Percentiles rank a stretch among this genome's conserved stretches.
These are phyloP conservation scores for Oscheius sp. DNA, from an alignment of 2,888 invertebrate species.

Conservation along the genomic window DNA sequence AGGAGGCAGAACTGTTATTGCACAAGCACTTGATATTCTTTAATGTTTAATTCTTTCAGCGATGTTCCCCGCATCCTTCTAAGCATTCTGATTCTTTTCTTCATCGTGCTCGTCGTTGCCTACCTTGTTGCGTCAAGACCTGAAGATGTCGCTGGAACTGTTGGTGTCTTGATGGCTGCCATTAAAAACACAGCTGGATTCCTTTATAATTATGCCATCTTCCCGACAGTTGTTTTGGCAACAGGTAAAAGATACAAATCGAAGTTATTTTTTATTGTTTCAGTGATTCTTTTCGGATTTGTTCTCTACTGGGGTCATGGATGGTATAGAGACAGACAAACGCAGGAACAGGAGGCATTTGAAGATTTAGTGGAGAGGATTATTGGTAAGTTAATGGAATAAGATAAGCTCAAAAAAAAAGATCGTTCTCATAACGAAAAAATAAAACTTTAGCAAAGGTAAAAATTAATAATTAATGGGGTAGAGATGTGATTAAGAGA, in stretches of 20 bases:
- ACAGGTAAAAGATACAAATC: too few relatives aligned
- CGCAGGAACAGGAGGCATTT: constrained; percentile 41
- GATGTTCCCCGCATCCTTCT: constrained; percentile 39
- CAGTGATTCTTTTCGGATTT: constrained; percentile 35
- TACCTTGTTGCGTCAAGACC: constrained; percentile 46
- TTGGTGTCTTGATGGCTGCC: constrained; percentile 28
- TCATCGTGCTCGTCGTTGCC: constrained; percentile 41
- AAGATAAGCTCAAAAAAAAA: too few relatives aligned
- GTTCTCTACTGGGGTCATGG: constrained; percentile 45
- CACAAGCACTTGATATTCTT: neutral
- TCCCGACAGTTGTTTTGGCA: constrained; percentile 44
- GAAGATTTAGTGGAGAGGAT: constrained; percentile 60
- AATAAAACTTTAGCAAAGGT: too few relatives aligned
- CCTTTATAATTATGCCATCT: constrained; percentile 60
- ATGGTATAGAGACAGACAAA: constrained; percentile 38
- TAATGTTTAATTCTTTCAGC: constrained; percentile 6
- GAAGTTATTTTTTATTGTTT: neutral
- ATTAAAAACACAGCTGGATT: constrained; percentile 46
- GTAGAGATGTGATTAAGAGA: too few relatives aligned
- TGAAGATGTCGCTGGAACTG: constrained; percentile 34
- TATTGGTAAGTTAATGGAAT: constrained; percentile 44
- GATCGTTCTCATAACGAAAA: too few relatives aligned
- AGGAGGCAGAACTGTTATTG: neutral
- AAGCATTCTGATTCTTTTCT: constrained; percentile 38
- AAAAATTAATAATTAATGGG: too few relatives aligned